Evolutionary conservation across 1,140 invertebrate genomes (phyloP), one percentile per base, ranked within the genome.

Genomic region (Drosophila orosa): DNA sequence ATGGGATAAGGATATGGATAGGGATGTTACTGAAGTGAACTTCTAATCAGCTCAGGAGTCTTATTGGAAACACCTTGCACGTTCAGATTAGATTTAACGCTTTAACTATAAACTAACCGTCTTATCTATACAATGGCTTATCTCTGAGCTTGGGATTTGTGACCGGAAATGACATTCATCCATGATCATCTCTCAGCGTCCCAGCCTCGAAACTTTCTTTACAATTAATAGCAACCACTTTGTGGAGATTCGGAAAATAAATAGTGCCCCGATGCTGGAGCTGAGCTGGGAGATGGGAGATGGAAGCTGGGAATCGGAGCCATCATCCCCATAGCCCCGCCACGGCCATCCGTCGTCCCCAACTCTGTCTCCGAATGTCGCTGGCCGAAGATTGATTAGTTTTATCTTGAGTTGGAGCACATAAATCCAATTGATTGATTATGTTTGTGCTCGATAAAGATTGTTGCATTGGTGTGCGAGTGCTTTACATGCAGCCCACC

Each of bases 371-470:
- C 77, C 65, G 68, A 71, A 47, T 71, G 83, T 83, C 83, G 84
- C 65, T 59, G 72, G 65, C 67, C 63, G 50, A 90, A 91, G 90
- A 91, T 91, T 91, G 90, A 91, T 91, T 91, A 90, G 90, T 90
- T 91, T 91, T 91, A 91, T 91, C 90, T 91, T 76, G 77, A 90
- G 90, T 90, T 87, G 80, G 80, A 81, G 73, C 82, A 83, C 90
- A 91, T 91, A 91, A 91, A 91, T 91, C 90, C 90, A 76, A 91
- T 91, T 91, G 90, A 91, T 91, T 91, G 90, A 91, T 91, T 91
- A 91, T 90, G 81, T 81, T 85, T 78, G 74, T 78, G 84, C 85
- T 84, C 84, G 84, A 89, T 89, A 89, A 84, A 89, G 84, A 89
- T 89, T 78, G 62, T 71, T 80, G 84, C 83, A 87, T 65, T 87